These are phyloP conservation scores for Beroe ovata DNA, from an alignment of 37 sponge, comb jelly and placozoan genomes.

Conservation along the genomic window DNA sequence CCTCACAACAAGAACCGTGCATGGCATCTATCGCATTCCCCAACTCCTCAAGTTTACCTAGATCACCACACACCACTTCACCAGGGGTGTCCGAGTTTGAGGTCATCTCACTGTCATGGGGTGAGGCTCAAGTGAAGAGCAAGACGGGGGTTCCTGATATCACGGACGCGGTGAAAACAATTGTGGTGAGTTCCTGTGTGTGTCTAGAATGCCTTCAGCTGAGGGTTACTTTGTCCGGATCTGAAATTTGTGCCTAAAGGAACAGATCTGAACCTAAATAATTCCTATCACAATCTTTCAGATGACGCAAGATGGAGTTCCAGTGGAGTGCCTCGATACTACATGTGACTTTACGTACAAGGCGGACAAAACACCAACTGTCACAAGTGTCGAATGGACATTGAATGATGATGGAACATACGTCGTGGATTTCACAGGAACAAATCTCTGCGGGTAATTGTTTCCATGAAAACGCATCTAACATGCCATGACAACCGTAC, in stretches of 20 bases:
- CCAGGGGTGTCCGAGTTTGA: slow-evolving; percentile 12
- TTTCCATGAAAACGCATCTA: no score
- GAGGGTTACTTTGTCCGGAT: no score
- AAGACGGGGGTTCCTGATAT: neutral
- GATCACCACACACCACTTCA: neutral
- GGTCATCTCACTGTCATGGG: neutral
- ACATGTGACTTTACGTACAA: slow-evolving; percentile 46
- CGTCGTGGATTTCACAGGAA: slow-evolving; percentile 12
- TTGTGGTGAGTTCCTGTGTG: slow-evolving; percentile 39
- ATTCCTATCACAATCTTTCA: slow-evolving; percentile 16
- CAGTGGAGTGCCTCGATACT: neutral
- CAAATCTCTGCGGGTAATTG: slow-evolving; percentile 20
- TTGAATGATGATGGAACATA: neutral
- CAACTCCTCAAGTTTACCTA: no score
- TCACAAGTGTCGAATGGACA: neutral
- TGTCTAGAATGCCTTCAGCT: no score
- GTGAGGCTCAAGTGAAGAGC: neutral
- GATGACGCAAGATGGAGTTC: slow-evolving; percentile 8
- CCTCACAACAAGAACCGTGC: no score
- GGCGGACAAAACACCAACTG: neutral
- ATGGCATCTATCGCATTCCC: no score
- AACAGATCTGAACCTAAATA: no score
- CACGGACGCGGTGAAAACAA: neutral
- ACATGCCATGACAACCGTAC: no score
- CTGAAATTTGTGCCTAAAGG: no score